phyloP scores from a whole-genome alignment of 2,888 invertebrate species.

The Apotomis betuletana region DNA sequence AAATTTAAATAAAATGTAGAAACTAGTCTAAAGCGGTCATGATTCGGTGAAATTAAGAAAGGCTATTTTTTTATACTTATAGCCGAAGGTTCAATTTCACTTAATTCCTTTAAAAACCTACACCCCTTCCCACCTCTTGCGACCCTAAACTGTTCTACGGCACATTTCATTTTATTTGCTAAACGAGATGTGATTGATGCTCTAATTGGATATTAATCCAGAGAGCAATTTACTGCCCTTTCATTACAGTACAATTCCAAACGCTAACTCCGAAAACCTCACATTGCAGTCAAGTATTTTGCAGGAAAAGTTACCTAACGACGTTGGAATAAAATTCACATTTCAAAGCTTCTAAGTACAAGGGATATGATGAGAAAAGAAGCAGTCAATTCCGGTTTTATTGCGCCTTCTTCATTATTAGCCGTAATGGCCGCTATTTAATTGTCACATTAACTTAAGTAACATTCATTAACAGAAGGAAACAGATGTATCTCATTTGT shows the following conservation, averaged over 20 bases:
- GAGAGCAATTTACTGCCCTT: neutral
- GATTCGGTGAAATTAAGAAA: too few relatives aligned
- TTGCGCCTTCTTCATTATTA: conserved; percentile 30
- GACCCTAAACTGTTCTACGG: neutral
- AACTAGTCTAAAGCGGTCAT: too few relatives aligned
- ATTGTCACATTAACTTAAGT: conserved; percentile 22
- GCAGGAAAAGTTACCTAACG: neutral
- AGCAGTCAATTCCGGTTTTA: neutral
- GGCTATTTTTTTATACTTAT: too few relatives aligned
- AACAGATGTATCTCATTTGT: neutral
- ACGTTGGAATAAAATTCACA: neutral
- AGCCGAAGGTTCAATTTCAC: too few relatives aligned
- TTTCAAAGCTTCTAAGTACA: neutral
- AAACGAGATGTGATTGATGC: conserved; percentile 24
- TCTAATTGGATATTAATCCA: conserved; percentile 21
- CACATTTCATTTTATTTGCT: neutral
- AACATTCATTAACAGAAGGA: conserved; percentile 6
- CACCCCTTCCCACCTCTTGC: neutral
- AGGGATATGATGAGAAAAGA: neutral
- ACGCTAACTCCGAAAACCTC: neutral
- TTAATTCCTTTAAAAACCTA: neutral
- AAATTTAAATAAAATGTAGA: too few relatives aligned
- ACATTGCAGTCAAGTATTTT: too few relatives aligned
- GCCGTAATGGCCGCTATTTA: conserved; percentile 26
- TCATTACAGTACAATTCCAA: conserved; percentile 7